Percentiles rank a stretch among this genome's conserved stretches.
phyloP scores from a whole-genome alignment of 2,113 vertebrate species.

The Sterrhoptilus dennistouni region DNA sequence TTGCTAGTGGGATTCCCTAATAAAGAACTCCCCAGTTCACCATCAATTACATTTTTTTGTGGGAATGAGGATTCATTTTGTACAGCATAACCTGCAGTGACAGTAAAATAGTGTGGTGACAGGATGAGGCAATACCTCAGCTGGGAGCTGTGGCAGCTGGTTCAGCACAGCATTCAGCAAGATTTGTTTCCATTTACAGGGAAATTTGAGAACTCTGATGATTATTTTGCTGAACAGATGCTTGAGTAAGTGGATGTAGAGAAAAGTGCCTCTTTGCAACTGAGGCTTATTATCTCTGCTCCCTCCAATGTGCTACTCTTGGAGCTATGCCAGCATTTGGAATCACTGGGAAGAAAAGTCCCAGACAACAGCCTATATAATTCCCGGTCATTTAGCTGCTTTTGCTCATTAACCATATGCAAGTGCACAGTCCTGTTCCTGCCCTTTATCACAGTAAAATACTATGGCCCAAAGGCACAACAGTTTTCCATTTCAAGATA shows the following conservation, averaged over 20 bases:
- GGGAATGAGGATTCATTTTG: neutral
- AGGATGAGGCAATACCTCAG: slow-evolving; percentile 1
- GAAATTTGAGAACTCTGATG: slow-evolving; percentile 37
- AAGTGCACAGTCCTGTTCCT: neutral
- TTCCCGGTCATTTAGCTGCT: neutral
- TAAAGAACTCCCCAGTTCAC: neutral
- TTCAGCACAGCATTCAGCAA: slow-evolving; percentile 51
- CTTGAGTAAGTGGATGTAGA: slow-evolving; percentile 8
- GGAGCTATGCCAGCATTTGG: neutral
- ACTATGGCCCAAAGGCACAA: neutral
- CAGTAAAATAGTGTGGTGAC: neutral
- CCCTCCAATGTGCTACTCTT: neutral
- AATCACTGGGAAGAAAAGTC: neutral
- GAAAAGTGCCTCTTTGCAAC: slow-evolving; percentile 1
- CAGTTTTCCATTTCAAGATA: neutral
- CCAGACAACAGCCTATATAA: neutral
- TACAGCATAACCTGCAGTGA: neutral
- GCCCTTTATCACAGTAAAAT: neutral
- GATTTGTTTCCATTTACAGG: slow-evolving; percentile 1
- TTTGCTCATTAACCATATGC: neutral
- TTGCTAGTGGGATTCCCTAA: neutral
- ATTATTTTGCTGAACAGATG: slow-evolving; percentile 49
- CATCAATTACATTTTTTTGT: neutral
- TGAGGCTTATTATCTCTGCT: neutral
- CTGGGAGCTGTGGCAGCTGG: slow-evolving; percentile 3